Percentiles rank a stretch among this genome's conserved stretches.
Evolutionary conservation across 2,797 vertebrate species (phyloP).

Genomic region (Astyanax mexicanus): DNA sequence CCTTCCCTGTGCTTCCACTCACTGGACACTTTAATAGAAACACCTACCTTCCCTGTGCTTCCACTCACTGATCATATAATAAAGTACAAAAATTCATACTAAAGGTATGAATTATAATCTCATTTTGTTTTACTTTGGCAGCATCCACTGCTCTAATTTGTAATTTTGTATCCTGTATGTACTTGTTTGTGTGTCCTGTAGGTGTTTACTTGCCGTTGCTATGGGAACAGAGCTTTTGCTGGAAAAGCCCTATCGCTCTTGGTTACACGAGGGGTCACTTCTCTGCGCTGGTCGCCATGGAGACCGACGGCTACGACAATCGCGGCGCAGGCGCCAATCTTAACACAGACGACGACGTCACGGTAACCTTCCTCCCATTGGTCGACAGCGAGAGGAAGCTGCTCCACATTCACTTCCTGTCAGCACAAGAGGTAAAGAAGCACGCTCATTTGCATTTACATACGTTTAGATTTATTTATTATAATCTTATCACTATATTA

Average conservation of each 20-base stretch:
- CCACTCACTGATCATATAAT: too few species aligned
- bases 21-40: too few species aligned
- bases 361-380: constrained; percentile 93
- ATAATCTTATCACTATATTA: too few species aligned
- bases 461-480: too few species aligned
- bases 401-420: constrained; percentile 96
- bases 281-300: constrained; percentile 98
- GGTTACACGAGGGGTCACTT: constrained; percentile 98
- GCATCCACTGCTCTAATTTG: too few species aligned
- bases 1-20: too few species aligned
- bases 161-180: too few species aligned
- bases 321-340: constrained; percentile 97
- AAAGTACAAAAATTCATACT: too few species aligned
- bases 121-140: too few species aligned
- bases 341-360: constrained; percentile 96
- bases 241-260: constrained; percentile 98
- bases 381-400: constrained; percentile 98
- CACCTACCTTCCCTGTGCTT: too few species aligned
- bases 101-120: too few species aligned
- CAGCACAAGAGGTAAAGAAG: constrained; percentile 90
- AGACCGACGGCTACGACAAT: constrained; percentile 97
- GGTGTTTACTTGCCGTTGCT: constrained; percentile 97
- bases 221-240: constrained; percentile 99
- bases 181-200: constrained; percentile 56
- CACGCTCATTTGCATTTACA: too few species aligned